Evolutionary conservation across 1,140 invertebrate genomes (phyloP).

Genomic region (Bombyx mandarina): DNA sequence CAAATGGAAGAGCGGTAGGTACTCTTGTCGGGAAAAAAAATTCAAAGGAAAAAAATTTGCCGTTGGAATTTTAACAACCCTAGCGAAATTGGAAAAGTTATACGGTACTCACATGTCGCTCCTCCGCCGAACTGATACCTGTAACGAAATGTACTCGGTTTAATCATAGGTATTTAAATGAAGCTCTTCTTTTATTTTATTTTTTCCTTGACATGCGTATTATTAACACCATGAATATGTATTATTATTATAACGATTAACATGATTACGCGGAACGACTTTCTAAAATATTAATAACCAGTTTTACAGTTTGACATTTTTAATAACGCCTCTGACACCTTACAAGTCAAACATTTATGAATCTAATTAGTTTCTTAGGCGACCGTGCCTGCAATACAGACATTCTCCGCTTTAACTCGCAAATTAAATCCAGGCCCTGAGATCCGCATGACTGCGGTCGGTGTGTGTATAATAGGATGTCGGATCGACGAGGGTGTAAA

Average conservation of each 20-base stretch:
- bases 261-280: no score
- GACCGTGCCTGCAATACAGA: background rate
- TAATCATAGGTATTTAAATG: no score
- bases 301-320: no score
- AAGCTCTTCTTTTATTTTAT: background rate
- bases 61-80: conserved; percentile 49
- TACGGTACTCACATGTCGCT: conserved; percentile 77
- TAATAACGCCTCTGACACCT: no score
- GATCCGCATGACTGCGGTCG: background rate
- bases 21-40: conserved; percentile 44
- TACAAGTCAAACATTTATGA: no score
- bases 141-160: conserved; percentile 46
- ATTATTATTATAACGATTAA: no score
- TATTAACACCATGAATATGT: no score
- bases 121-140: conserved; percentile 78
- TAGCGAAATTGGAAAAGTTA: conserved; percentile 33
- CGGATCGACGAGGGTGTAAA: conserved; percentile 28
- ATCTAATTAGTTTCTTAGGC: no score
- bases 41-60: conserved; percentile 53
- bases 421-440: no score
- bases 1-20: conserved; percentile 58
- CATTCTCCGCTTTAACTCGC: no score
- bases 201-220: background rate
- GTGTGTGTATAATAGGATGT: conserved; percentile 12
- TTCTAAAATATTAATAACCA: no score